Conservation (phyloP, 1,140 invertebrate species). For the Eueides isabella region DNA sequence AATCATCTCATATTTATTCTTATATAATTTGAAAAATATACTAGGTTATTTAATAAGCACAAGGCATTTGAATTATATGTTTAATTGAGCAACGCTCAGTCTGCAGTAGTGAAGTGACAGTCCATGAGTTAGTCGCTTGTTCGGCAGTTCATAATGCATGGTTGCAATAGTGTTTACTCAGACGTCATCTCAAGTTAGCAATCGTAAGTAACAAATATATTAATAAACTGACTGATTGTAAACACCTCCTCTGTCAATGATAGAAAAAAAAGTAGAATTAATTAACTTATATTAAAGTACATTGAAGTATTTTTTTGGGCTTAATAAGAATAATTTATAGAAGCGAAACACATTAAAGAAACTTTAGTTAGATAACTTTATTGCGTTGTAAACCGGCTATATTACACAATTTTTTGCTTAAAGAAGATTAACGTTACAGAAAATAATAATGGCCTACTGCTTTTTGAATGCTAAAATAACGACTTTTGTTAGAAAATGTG, state of each 20-base stretch:
- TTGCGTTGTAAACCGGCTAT: not conserved
- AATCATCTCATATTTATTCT: not conserved
- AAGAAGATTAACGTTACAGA: not conserved
- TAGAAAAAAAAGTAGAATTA: not conserved
- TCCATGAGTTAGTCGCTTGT: slow-evolving; percentile 9
- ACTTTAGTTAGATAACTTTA: slow-evolving; percentile 1
- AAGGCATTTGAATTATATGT: slow-evolving; percentile 8
- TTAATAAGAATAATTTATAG: too few species aligned
- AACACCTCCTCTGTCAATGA: not conserved
- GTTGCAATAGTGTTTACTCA: not conserved
- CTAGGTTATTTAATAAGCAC: slow-evolving; percentile 8
- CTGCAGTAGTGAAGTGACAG: slow-evolving; percentile 4
- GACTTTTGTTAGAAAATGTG: not conserved
- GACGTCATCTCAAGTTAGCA: not conserved
- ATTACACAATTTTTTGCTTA: not conserved
- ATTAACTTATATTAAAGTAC: too few species aligned
- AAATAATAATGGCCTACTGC: not conserved
- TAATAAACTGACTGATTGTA: not conserved
- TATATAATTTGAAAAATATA: not conserved
- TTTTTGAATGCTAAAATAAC: not conserved
- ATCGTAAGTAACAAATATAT: not conserved
- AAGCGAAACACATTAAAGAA: too few species aligned
- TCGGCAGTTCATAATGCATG: not conserved
- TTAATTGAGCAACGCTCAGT: slow-evolving; percentile 7
- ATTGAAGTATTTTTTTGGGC: too few species aligned